A percentile compares a stretch with the other conserved stretches of the same genome.
These are phyloP conservation scores for Melanotaenia parkinsoni DNA, from an alignment of 2,797 vertebrate genomes.

Conservation along the genomic window DNA sequence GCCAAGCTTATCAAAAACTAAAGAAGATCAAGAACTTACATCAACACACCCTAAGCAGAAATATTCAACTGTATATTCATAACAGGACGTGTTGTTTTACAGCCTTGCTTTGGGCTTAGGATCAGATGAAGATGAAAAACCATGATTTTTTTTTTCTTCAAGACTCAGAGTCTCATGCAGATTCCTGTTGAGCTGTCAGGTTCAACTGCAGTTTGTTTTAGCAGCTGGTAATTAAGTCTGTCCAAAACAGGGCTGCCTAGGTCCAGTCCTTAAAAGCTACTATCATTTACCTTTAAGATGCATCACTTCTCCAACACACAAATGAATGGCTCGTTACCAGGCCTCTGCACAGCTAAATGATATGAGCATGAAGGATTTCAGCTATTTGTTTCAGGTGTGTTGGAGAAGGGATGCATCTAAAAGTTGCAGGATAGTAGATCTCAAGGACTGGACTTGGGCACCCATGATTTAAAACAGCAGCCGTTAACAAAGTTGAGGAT, in stretches of 20 bases:
- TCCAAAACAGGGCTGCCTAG: not conserved
- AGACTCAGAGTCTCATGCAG: not conserved
- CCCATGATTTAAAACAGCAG: not conserved
- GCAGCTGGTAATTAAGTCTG: not conserved
- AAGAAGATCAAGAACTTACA: conserved; percentile 8
- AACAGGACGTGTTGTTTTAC: not conserved
- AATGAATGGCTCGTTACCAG: too few species aligned
- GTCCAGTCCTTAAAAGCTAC: too few species aligned
- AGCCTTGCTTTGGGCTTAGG: not conserved
- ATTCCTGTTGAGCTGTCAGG: conserved; percentile 8
- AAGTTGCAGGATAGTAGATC: too few species aligned
- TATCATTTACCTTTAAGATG: too few species aligned
- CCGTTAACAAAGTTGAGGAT: not conserved
- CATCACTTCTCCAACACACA: too few species aligned
- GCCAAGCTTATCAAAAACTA: conserved; percentile 2
- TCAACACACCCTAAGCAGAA: not conserved
- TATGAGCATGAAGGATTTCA: too few species aligned
- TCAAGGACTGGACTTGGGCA: too few species aligned
- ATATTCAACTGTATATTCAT: not conserved
- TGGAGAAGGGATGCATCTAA: too few species aligned
- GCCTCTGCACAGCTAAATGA: too few species aligned
- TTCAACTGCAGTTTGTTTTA: not conserved
- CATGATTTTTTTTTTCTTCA: not conserved
- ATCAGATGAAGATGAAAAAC: conserved; percentile 14
- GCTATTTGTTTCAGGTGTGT: too few species aligned